phyloP scores from a whole-genome alignment of 2,888 invertebrate genomes.

The Drosophila nr. medialis region DNA sequence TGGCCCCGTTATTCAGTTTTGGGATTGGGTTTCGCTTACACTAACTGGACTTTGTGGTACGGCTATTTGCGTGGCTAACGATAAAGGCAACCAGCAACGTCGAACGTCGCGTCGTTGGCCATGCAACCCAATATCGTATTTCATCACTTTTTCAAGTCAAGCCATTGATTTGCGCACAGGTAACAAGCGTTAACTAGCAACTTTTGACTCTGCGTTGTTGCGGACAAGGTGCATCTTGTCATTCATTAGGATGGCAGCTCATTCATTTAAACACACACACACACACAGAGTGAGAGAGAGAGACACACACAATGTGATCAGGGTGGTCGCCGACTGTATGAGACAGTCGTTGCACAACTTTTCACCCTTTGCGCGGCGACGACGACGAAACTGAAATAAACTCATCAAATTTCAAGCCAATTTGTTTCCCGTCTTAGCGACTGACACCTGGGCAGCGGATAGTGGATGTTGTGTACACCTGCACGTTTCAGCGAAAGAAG shows the following conservation, averaged over 20 bases:
- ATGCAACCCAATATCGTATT: conserved; percentile 63
- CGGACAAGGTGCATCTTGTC: conserved; percentile 44
- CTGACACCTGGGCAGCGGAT: conserved; percentile 8
- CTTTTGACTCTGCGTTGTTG: conserved; percentile 7
- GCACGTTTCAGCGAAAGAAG: background rate
- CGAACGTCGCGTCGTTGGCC: conserved; percentile 29
- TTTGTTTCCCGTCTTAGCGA: conserved; percentile 48
- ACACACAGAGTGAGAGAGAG: background rate
- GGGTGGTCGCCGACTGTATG: background rate
- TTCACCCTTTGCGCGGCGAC: conserved; percentile 38
- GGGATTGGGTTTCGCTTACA: conserved; percentile 42
- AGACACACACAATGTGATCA: background rate
- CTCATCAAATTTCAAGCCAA: conserved; percentile 71
- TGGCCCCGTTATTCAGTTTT: conserved; percentile 48
- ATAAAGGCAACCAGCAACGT: conserved; percentile 12
- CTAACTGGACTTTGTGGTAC: conserved; percentile 56
- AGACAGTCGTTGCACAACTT: conserved; percentile 41
- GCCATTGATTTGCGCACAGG: conserved; percentile 51
- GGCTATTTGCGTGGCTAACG: conserved; percentile 31
- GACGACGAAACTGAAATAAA: conserved; percentile 53
- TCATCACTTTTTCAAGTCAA: conserved; percentile 53
- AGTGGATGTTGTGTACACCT: background rate
- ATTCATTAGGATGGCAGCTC: conserved; percentile 71
- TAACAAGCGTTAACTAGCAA: conserved; percentile 45
- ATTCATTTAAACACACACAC: conserved; percentile 53